phyloP scores from a whole-genome alignment of 2,113 vertebrate genomes.

The Pachypanchax playfairii region DNA sequence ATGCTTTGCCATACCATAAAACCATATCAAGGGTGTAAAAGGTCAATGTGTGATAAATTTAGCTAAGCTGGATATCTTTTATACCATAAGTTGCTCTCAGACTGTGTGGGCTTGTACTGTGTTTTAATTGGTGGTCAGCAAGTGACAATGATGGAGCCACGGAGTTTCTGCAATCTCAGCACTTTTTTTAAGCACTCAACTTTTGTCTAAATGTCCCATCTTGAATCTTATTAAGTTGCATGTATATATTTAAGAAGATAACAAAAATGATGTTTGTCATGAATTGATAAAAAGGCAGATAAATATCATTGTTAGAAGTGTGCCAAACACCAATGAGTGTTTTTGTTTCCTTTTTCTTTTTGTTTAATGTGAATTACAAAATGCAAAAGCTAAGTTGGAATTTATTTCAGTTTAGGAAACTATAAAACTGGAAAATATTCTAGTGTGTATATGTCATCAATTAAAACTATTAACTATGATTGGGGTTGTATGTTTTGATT shows the following conservation, averaged over 20 bases:
- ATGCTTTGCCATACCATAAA: conserved; percentile 3
- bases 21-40: neutral
- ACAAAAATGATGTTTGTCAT: too few relatives aligned
- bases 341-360: neutral
- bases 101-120: too few relatives aligned
- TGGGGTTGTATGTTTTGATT: neutral
- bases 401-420: neutral
- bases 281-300: too few relatives aligned
- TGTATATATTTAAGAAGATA: too few relatives aligned
- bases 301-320: too few relatives aligned
- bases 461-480: too few relatives aligned
- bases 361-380: neutral
- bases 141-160: neutral
- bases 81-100: neutral
- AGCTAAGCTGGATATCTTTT: neutral
- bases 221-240: neutral
- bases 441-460: too few relatives aligned
- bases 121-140: neutral
- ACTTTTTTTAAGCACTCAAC: neutral
- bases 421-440: neutral
- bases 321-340: neutral
- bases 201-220: neutral
- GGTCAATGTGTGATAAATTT: neutral
- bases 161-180: neutral
- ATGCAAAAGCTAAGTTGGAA: neutral